Evolutionary conservation across 2,797 vertebrate genomes (phyloP).

Genomic region (Lutjanus campechanus): DNA sequence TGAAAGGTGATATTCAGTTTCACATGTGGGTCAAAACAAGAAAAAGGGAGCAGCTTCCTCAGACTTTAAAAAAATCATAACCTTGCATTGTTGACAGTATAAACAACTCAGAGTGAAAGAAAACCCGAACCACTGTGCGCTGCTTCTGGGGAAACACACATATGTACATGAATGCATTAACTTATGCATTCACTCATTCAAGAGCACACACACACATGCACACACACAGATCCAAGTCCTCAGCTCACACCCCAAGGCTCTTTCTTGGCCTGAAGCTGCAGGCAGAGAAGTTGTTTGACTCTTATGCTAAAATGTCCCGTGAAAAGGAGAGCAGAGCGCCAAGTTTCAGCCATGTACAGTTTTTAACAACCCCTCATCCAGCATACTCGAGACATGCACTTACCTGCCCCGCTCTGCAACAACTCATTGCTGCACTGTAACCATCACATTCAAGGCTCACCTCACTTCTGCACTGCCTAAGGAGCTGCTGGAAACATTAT

Average conservation of each 20-base stretch:
- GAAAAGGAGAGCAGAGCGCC: slow-evolving; percentile 30
- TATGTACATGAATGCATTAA: slow-evolving; percentile 1
- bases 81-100: slow-evolving; percentile 10
- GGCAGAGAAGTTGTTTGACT: slow-evolving; percentile 13
- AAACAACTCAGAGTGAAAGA: slow-evolving; percentile 20
- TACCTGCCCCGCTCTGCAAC: slow-evolving; percentile 84
- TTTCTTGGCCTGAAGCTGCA: not conserved
- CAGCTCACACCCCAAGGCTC: not conserved
- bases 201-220: slow-evolving; percentile 8
- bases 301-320: slow-evolving; percentile 38
- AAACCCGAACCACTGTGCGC: slow-evolving; percentile 1
- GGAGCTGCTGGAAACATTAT: slow-evolving; percentile 60
- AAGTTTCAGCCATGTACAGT: slow-evolving; percentile 73
- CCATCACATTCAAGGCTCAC: slow-evolving; percentile 64
- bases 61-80: not conserved
- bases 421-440: slow-evolving; percentile 77
- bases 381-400: slow-evolving; percentile 86
- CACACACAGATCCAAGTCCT: slow-evolving; percentile 2
- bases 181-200: not conserved
- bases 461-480: slow-evolving; percentile 45
- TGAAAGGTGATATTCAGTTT: not conserved
- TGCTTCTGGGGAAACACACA: not conserved
- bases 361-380: slow-evolving; percentile 77
- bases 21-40: not conserved
- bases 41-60: not conserved